phyloP scores from a whole-genome alignment of 2,113 vertebrate species.

The Chaetorhynchus papuensis region DNA sequence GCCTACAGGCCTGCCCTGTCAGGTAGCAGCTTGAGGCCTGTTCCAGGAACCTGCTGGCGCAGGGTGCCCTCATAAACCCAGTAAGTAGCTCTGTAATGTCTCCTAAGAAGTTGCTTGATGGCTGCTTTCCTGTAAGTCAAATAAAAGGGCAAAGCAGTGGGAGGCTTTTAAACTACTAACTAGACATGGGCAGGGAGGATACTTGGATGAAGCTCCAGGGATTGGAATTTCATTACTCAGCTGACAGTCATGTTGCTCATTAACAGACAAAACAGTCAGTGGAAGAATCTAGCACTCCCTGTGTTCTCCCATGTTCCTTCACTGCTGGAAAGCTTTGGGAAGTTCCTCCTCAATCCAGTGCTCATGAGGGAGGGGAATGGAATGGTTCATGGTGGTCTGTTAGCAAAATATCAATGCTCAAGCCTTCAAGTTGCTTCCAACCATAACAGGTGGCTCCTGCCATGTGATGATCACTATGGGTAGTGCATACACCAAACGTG shows the following conservation, averaged over 20 bases:
- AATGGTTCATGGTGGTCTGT: background rate
- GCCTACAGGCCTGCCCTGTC: background rate
- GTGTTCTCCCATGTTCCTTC: background rate
- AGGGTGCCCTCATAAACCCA: background rate
- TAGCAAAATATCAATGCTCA: background rate
- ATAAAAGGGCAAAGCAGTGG: background rate
- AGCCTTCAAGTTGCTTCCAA: background rate
- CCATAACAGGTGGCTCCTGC: accelerated
- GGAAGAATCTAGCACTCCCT: background rate
- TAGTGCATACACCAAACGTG: accelerated
- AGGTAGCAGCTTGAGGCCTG: background rate
- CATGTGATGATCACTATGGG: background rate
- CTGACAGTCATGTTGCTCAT: background rate
- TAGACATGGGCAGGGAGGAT: background rate
- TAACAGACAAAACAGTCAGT: background rate
- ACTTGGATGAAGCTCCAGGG: background rate
- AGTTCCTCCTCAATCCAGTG: background rate
- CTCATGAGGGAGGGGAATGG: background rate
- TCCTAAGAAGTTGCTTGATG: background rate
- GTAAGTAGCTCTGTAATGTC: background rate
- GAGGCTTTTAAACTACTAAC: background rate
- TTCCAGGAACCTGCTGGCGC: background rate
- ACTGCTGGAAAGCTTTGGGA: background rate
- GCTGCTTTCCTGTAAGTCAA: background rate
- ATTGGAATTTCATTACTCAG: background rate